Percentiles rank a stretch among this genome's conserved stretches.
These are phyloP conservation scores for Erythrocercus mccallii DNA, from an alignment of 2,113 vertebrate genomes.

Conservation along the genomic window DNA sequence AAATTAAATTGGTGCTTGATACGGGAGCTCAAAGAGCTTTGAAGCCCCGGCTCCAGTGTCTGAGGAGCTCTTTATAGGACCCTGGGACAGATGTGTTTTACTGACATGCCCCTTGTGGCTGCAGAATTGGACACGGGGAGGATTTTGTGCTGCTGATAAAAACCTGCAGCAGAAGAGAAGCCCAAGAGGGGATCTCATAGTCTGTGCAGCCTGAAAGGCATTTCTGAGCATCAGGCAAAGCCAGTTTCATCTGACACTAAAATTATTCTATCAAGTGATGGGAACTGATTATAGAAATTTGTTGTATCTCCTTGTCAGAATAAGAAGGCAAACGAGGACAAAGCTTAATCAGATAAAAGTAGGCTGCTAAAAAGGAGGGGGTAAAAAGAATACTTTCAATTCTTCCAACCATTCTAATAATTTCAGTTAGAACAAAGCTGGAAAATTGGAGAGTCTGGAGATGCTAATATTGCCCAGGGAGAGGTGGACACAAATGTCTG, in stretches of 20 bases:
- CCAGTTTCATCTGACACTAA: background rate
- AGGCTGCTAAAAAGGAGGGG: background rate
- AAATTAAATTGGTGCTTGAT: conserved; percentile 40
- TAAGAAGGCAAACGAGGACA: conserved; percentile 31
- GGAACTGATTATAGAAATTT: conserved; percentile 43
- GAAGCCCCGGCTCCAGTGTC: background rate
- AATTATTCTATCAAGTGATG: conserved; percentile 27
- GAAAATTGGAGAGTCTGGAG: background rate
- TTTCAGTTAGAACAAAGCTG: background rate
- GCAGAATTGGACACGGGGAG: background rate
- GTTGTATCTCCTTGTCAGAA: conserved; percentile 29
- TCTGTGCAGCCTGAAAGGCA: background rate
- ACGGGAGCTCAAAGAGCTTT: background rate
- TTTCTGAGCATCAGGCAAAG: conserved; percentile 4
- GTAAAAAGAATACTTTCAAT: background rate
- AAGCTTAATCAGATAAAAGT: conserved; percentile 30
- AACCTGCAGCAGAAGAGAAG: background rate
- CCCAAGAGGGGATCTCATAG: background rate
- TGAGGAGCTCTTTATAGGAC: background rate
- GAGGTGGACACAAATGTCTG: background rate
- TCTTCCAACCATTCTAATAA: background rate
- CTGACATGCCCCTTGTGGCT: background rate
- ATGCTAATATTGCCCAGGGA: background rate
- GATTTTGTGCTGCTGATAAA: background rate
- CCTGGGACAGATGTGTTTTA: background rate